Conservation (phyloP, 2,113 vertebrate genomes). For the Pithys albifrons region DNA sequence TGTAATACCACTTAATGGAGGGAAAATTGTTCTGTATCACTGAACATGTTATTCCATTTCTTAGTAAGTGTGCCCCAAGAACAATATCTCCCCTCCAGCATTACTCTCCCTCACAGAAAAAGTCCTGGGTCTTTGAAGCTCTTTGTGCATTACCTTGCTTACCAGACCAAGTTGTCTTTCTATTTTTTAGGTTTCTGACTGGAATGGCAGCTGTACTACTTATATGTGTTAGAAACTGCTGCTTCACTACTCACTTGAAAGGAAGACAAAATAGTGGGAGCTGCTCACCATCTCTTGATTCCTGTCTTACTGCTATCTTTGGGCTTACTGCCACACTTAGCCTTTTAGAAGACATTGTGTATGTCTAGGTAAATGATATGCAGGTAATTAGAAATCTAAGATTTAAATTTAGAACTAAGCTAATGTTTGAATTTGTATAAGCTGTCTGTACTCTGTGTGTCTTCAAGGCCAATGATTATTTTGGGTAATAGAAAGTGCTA, state of each 20-base stretch:
- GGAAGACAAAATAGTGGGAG: not conserved
- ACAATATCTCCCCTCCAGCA: not conserved
- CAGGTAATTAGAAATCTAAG: not conserved
- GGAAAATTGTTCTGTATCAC: not conserved
- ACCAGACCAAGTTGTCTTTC: not conserved
- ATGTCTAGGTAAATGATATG: not conserved
- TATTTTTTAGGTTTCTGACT: not conserved
- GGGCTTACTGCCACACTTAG: not conserved
- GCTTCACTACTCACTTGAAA: not conserved
- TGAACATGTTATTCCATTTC: accelerated
- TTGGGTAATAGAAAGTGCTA: not conserved
- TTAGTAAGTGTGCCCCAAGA: not conserved
- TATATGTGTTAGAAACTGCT: not conserved
- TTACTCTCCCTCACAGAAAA: not conserved
- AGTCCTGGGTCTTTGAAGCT: not conserved
- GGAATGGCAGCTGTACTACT: not conserved
- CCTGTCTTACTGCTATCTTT: not conserved
- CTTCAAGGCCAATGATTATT: not conserved
- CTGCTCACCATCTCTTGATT: not conserved
- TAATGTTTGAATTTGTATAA: not conserved
- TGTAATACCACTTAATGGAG: not conserved
- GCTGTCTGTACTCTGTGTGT: not conserved
- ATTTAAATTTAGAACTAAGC: not conserved
- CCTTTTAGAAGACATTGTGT: not conserved
- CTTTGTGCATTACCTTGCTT: not conserved